Evolutionary conservation across 2,113 vertebrate species (phyloP).

Genomic region (Athene noctua): DNA sequence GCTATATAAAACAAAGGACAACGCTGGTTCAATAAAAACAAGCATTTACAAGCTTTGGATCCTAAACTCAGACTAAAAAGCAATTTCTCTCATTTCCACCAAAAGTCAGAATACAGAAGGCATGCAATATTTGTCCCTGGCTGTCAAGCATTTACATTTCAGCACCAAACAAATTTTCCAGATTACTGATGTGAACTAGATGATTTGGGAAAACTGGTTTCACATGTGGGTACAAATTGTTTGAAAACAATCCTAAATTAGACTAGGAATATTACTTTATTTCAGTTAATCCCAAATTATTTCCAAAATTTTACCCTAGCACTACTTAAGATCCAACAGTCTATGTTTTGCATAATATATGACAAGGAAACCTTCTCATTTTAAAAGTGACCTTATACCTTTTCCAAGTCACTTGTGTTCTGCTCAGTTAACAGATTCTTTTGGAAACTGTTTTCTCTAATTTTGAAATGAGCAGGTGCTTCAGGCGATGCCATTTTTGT

Average conservation of each 20-base stretch:
- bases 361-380: not conserved
- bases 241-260: not conserved
- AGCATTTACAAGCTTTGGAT: not conserved
- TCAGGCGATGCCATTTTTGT: not conserved
- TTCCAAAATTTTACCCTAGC: not conserved
- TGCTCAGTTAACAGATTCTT: not conserved
- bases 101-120: not conserved
- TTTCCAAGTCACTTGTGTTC: not conserved
- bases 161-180: not conserved
- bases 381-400: not conserved
- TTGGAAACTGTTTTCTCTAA: not conserved
- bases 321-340: not conserved
- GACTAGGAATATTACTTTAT: not conserved
- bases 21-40: not conserved
- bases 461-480: not conserved
- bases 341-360: not conserved
- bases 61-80: not conserved
- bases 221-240: not conserved
- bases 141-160: not conserved
- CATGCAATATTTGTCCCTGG: not conserved
- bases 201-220: not conserved
- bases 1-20: not conserved
- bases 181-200: not conserved
- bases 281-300: not conserved
- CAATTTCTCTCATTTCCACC: not conserved